Evolutionary conservation across 2,888 invertebrate genomes (phyloP), one percentile per base, ranked within the genome.

Genomic region (Drosophila kuntzei): DNA sequence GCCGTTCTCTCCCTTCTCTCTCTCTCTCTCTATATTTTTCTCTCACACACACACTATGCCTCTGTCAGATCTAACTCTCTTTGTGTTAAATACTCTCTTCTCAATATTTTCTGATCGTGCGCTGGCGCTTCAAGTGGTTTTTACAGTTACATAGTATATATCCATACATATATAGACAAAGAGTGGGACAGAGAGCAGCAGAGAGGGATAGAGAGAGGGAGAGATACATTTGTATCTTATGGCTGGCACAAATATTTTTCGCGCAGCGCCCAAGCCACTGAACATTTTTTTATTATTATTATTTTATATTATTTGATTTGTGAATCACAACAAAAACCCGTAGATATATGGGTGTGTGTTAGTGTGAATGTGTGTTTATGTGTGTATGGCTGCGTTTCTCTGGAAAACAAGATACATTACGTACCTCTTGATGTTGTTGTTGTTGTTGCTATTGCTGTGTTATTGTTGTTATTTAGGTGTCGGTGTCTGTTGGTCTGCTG

Each of bases 221-320:
- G 63, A 43, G 51, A 67, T 71, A 79, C 61, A 66, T 67, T 79
- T 86, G 79, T 83, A 73, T 80, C 80, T 78, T 76, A 68, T 60
- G 76, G 74, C 74, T 79, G 87, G 82, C 84, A 83, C 84, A 83
- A 83, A 83, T 86, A 86, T 79, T 83, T 83, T 83, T 83, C 81
- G 82, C 82, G 49, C 70, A 75, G 75, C 76, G 57, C 75, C 60
- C 72, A 76, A 76, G 76, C 68, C 76, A 64, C 81, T 75, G 79
- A 73, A 70, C 53, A 72, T 66, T 61, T 69, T 65, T 70, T 59
- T 80, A 61, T 78, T 83, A 76, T 86, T 80, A 65, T 79, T 63
- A 79, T 75, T 65, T 80, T 82, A 77, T 79, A 66, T 79, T 85
- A 82, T 81, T 82, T 82, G 87, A 86, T 82, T 83, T 86, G 82